These are phyloP conservation scores for Lasius fuliginosus DNA, from an alignment of 2,888 invertebrate species.

Conservation along the genomic window DNA sequence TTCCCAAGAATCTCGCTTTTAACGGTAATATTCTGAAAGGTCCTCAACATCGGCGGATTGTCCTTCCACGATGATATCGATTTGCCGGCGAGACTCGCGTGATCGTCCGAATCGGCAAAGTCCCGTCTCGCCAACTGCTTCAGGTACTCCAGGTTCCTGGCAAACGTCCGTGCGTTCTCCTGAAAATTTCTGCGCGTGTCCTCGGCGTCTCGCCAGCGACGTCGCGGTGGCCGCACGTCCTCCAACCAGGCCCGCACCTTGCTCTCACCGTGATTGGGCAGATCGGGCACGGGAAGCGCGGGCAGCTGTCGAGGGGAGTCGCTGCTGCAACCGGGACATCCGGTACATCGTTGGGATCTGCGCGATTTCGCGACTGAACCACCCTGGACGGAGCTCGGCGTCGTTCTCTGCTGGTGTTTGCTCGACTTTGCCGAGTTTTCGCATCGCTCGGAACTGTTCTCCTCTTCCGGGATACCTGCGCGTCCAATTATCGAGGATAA, in stretches of 20 bases:
- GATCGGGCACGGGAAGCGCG: constrained; percentile 69
- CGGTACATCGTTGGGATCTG: constrained; percentile 88
- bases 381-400: constrained; percentile 72
- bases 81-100: constrained; percentile 29
- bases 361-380: constrained; percentile 80
- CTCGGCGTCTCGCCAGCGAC: constrained; percentile 79
- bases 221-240: constrained; percentile 82
- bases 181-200: constrained; percentile 72
- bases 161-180: constrained; percentile 73
- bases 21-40: constrained; percentile 80
- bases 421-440: constrained; percentile 66
- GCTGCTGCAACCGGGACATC: constrained; percentile 91
- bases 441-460: constrained; percentile 85
- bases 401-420: constrained; percentile 68
- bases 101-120: constrained; percentile 61
- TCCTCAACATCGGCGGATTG: constrained; percentile 78
- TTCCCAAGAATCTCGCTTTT: constrained; percentile 82
- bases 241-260: constrained; percentile 84
- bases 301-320: constrained; percentile 67
- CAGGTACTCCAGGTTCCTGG: constrained; percentile 76
- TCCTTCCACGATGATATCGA: constrained; percentile 77
- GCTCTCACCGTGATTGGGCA: constrained; percentile 81
- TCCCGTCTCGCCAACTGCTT: constrained; percentile 77
- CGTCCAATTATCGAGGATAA: constrained; percentile 9
- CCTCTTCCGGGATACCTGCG: constrained; percentile 93